These are phyloP conservation scores for Eledona agricola DNA, from an alignment of 2,888 invertebrate genomes.

Conservation along the genomic window DNA sequence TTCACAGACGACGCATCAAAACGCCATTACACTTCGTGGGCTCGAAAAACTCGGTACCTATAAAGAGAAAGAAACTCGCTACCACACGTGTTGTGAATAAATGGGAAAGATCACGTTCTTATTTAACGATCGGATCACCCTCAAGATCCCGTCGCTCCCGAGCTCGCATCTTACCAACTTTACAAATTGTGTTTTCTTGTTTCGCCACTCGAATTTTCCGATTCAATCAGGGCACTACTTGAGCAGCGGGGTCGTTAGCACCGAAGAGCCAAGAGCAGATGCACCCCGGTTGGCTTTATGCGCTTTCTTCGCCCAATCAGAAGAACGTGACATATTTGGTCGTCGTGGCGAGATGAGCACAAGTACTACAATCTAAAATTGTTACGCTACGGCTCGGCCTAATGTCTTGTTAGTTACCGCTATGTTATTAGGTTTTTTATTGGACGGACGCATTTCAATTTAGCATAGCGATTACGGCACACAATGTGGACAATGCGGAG, in stretches of 20 bases:
- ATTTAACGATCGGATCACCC: slow-evolving; percentile 61
- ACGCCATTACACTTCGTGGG: slow-evolving; percentile 57
- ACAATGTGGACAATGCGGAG: slow-evolving; percentile 42
- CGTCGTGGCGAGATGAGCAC: slow-evolving; percentile 18
- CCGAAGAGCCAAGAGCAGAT: neutral
- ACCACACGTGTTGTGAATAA: slow-evolving; percentile 57
- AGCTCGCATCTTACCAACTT: slow-evolving; percentile 57
- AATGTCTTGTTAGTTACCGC: slow-evolving; percentile 46
- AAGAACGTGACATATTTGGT: slow-evolving; percentile 31
- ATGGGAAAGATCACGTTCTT: slow-evolving; percentile 58
- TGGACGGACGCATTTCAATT: slow-evolving; percentile 45
- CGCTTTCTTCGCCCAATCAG: slow-evolving; percentile 29
- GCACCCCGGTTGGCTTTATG: no score
- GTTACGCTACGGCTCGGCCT: slow-evolving; percentile 40
- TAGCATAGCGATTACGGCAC: slow-evolving; percentile 43
- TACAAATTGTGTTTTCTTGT: slow-evolving; percentile 62
- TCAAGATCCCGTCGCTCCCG: slow-evolving; percentile 52
- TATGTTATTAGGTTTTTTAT: slow-evolving; percentile 46
- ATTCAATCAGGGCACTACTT: slow-evolving; percentile 53
- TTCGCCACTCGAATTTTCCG: slow-evolving; percentile 56
- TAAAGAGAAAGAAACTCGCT: slow-evolving; percentile 35
- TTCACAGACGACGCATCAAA: slow-evolving; percentile 49
- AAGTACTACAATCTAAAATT: slow-evolving; percentile 40
- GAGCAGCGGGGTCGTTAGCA: slow-evolving; percentile 12
- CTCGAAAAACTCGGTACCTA: slow-evolving; percentile 46